Evolutionary conservation across 2,113 vertebrate genomes (phyloP).

Genomic region (Charadrius vociferus): DNA sequence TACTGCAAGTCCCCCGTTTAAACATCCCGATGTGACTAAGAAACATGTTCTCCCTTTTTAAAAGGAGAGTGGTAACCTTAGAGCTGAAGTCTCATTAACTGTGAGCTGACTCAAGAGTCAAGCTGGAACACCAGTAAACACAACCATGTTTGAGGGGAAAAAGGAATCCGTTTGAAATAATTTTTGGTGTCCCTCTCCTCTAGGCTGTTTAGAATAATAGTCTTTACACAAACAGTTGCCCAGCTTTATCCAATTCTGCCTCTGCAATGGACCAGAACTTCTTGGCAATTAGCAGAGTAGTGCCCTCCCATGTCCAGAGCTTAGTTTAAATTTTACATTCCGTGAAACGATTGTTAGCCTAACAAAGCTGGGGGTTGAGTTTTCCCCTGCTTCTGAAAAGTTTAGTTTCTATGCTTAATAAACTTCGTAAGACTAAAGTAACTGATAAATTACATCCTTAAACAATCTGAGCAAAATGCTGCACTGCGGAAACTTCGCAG

Average conservation of each 20-base stretch:
- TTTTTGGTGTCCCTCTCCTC: not conserved
- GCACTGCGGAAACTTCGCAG: not conserved
- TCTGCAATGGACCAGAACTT: not conserved
- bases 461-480: constrained; percentile 13
- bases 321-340: not conserved
- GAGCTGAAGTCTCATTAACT: not conserved
- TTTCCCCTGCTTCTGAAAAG: constrained; percentile 7
- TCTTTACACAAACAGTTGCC: not conserved
- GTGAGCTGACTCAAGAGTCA: not conserved
- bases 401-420: constrained; percentile 44
- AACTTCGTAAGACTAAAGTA: constrained; percentile 23
- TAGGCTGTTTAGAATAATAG: not conserved
- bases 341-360: constrained; percentile 4
- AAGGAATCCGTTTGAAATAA: not conserved
- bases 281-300: not conserved
- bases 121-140: not conserved
- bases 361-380: constrained; percentile 21
- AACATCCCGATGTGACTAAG: not conserved
- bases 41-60: not conserved
- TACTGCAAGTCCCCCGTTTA: not conserved
- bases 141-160: not conserved
- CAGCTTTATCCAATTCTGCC: constrained; percentile 18
- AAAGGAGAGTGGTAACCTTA: not conserved
- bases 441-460: constrained; percentile 35
- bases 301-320: not conserved